Conservation (phyloP, 2,888 invertebrate species). For the Hyposoter dolosus region DNA sequence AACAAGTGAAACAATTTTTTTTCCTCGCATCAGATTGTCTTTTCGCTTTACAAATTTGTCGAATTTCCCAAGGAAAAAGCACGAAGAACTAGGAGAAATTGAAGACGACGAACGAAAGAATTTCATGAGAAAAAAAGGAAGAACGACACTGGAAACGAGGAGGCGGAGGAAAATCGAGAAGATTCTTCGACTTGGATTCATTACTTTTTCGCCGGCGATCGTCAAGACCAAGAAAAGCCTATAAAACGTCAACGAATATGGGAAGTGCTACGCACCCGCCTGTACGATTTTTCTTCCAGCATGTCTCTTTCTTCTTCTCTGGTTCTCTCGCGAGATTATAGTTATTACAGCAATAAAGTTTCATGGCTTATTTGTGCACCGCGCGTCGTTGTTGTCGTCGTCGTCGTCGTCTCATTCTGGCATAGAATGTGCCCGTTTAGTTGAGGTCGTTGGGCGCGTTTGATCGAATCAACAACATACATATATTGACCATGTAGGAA, state of each 20-base stretch:
- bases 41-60: background rate
- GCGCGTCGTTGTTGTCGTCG: conserved; percentile 26
- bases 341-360: conserved; percentile 80
- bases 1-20: background rate
- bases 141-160: too few relatives aligned
- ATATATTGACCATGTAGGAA: conserved; percentile 17
- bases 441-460: conserved; percentile 20
- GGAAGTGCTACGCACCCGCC: conserved; percentile 44
- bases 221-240: conserved; percentile 3
- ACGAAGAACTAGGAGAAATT: background rate
- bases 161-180: conserved; percentile 16
- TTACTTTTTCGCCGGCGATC: conserved; percentile 13
- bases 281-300: conserved; percentile 33
- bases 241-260: conserved; percentile 59
- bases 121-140: background rate
- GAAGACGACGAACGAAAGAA: background rate
- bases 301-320: conserved; percentile 8
- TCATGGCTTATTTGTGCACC: conserved; percentile 76
- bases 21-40: background rate
- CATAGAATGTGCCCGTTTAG: conserved; percentile 60
- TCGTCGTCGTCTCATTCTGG: conserved; percentile 32
- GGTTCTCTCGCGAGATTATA: conserved; percentile 73
- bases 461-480: conserved; percentile 35
- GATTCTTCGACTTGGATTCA: conserved; percentile 46
- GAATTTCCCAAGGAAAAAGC: background rate